Base-by-base conservation (phyloP, 1,140 invertebrate species). In the Micrasema minimum region DNA sequence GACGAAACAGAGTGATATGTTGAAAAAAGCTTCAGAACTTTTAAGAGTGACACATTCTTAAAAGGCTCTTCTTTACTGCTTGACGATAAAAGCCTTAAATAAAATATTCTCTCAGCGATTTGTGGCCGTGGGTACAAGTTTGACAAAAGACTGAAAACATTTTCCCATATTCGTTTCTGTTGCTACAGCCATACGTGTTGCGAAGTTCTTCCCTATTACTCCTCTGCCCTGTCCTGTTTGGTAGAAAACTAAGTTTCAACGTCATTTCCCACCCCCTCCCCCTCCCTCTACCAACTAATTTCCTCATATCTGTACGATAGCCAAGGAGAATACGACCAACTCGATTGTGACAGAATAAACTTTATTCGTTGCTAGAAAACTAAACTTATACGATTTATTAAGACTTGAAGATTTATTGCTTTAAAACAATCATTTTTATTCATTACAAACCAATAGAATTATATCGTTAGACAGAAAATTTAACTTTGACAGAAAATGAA, bases 211-310 rank as follows among this genome's bases (percentile, higher is more conserved):
- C 69, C 48, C 55, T n/a, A 14, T 38, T 59, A 38, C 16, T 23
- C 43, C 43, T 31, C 61, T 20, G 16, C 38, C 46, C 35, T 37
- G 7, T 22, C 18, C 53, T 37, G 53, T 57, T 57, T 55, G 41
- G 16, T 45, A 59, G 51, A 48, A 73, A 73, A 73, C 72, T 73
- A 69, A 69, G 72, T 73, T 73, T 69, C 37, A 18, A 45, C 62
- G 48, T 66, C 67, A 66, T 70, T 69, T 59, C 65, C 72, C 67
- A 48, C 61, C 37, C 35, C 26, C 31, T 69, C 46, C 64, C 71
- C 59, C 61, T 57, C 43, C 26, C 35, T 22, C 4, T 31, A 51
- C 65, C 65, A 26, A 61, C 66, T 73, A 73, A 73, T 73, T 73
- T 73, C 43, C 62, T 66, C 66, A 69, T 65, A 69, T 73, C 41